phyloP scores from a whole-genome alignment of 2,888 invertebrate species.

The Limnephilus rhombicus region DNA sequence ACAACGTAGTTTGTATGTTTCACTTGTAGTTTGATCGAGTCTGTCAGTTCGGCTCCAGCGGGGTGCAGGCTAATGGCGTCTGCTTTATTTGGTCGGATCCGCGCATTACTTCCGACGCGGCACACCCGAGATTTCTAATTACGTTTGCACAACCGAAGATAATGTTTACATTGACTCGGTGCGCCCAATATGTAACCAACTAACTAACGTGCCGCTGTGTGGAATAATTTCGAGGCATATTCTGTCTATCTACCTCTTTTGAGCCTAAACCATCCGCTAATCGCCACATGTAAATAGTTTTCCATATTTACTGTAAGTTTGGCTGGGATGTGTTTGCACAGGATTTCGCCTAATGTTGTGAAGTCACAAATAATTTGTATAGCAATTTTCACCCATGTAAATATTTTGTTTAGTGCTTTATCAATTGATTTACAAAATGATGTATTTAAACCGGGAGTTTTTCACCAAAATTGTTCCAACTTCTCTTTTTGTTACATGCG shows the following conservation, averaged over 20 bases:
- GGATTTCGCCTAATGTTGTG: background rate
- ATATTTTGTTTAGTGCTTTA: background rate
- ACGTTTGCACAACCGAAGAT: conserved; percentile 64
- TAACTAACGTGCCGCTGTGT: conserved; percentile 7
- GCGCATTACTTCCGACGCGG: conserved; percentile 62
- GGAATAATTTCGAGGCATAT: background rate
- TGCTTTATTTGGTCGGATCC: conserved; percentile 53
- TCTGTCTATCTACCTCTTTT: background rate
- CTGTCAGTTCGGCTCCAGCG: background rate
- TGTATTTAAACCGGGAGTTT: background rate
- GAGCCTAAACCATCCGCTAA: background rate
- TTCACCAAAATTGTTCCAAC: background rate
- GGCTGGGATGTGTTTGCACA: background rate
- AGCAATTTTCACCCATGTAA: background rate
- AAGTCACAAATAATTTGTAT: background rate
- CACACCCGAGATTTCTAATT: conserved; percentile 64
- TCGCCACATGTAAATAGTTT: background rate
- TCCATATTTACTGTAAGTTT: background rate
- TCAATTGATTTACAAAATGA: background rate
- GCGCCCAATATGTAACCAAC: conserved; percentile 52
- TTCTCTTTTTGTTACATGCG: background rate
- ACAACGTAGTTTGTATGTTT: background rate
- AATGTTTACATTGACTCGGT: conserved; percentile 57
- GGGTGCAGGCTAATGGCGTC: conserved; percentile 32
- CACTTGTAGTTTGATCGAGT: background rate